phyloP scores from a whole-genome alignment of 1,140 invertebrate species.

The Drosophila equinoxialis region DNA sequence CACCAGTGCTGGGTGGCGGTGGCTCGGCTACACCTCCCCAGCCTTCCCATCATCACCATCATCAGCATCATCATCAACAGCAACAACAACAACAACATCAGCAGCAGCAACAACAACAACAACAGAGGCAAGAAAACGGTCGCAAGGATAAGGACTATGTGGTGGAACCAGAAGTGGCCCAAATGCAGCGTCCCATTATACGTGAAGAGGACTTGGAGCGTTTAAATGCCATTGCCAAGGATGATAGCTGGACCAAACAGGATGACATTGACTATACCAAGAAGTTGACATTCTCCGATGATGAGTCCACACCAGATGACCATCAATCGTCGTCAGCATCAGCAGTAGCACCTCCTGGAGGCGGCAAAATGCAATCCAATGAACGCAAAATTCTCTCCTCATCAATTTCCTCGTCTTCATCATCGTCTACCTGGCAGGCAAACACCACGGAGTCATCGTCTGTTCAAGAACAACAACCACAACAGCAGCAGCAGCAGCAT shows the following conservation, averaged over 20 bases:
- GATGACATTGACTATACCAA: conserved; percentile 98
- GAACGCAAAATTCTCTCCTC: conserved; percentile 44
- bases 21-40: conserved; percentile 56
- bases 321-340: conserved; percentile 32
- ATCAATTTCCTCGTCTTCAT: conserved; percentile 31
- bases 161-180: conserved; percentile 81
- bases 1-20: conserved; percentile 28
- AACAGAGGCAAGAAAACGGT: conserved; percentile 55
- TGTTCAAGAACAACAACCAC: conserved; percentile 53
- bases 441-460: conserved; percentile 61
- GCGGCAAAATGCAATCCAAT: conserved; percentile 31
- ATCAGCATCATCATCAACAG: conserved; percentile 24
- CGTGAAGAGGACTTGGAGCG: conserved; percentile 95
- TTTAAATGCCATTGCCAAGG: conserved; percentile 94
- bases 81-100: conserved; percentile 21
- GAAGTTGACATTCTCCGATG: conserved; percentile 96
- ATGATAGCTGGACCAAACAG: conserved; percentile 94
- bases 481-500: conserved; percentile 65
- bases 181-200: conserved; percentile 90
- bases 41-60: conserved; percentile 20
- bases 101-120: conserved; percentile 38
- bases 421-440: conserved; percentile 61
- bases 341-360: conserved; percentile 34
- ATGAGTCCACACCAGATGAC: conserved; percentile 87
- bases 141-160: conserved; percentile 76